Base-by-base conservation (phyloP, 2,113 vertebrate species). In the Ceyx margarethae region DNA sequence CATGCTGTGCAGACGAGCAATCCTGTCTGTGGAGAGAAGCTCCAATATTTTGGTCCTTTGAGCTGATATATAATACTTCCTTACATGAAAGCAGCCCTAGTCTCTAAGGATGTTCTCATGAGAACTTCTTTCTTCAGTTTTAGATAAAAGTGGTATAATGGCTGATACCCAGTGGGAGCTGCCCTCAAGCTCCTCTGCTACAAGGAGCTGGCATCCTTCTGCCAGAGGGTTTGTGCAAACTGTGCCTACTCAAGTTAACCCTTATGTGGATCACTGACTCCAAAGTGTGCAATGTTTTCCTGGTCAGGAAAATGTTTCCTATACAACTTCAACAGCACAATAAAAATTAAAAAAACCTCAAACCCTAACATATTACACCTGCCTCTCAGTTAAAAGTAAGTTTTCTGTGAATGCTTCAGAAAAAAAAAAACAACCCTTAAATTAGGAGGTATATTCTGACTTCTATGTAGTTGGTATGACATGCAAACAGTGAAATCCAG, bases 241-340 rank as follows among this genome's bases (percentile, higher is more conserved):
- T 56, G 35, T 0, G 2, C 64, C 37, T 42, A 1, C 12, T 46
- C 9, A 2, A 14, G 23, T 9, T 56, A 10, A 46, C 37, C 2
- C 0, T 23, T 5, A 4, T 4, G 17, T 9, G 37, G 5, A 16
- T 21, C 48, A 2, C 19, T 11, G 48, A 7, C 28, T 20, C 12
- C 15, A 28, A 8, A 51, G 35, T 0, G 0, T 58, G n/a, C 22
- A 18, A 11, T 3, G 3, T 8, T 60, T 5, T 56, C 46, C 53
- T 2, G 0, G 76, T 60, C 86, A 78, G 89, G 54, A 61, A 29
- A 53, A 3, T 37, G 26, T 6, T 62, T 45, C 35, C 58, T 33
- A 12, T 35, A 46, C 15, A 54, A 53, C 5, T 20, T 64, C 42
- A 56, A 10, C n/a, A n/a, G 67, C 48, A 13, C 31, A 25, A 48